Evolutionary conservation across 2,797 vertebrate species (phyloP), one percentile per base, ranked within the genome.

Genomic region (Karalla daura): DNA sequence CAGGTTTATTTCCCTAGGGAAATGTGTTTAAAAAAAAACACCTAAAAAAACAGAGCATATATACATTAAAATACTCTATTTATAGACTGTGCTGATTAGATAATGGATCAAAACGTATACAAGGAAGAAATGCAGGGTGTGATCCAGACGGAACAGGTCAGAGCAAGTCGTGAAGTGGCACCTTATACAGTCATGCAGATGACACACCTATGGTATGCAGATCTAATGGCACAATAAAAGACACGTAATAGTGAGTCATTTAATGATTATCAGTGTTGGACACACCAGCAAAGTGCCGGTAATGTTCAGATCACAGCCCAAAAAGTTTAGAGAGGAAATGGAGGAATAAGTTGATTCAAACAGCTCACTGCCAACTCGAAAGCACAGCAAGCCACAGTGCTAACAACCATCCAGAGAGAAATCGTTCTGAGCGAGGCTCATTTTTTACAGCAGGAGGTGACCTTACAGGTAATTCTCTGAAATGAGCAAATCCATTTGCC

Each of bases 401-500:
- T 53, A 55, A 53, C 11, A 28, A 15, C n/a, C 9, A 10, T 23
- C 45, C n/a, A 52, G 14, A 51, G 30, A 52, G 15, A 43, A 7
- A 14, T 39, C 28, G 63, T 56, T 66, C 18, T 66, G 53, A 51
- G 13, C 32, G 7, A 51, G n/a, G 35, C 28, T 36, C 18, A 12
- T 45, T 30, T 36, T 70, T 50, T 35, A 46, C 27, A 28, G 27
- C 41, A 50, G 40, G 1, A n/a, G 20, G 5, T 43, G 50, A 79
- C 61, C 27, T 63, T 20, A 62, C 45, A 1, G 1, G n/a, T 8
- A 55, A 64, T 63, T 74, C 23, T 54, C 14, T 75, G 32, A 45
- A 65, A 63, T 78, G 36, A 46, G 53, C 36, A 58, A 41, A 66
- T 15, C 4, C 33, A 59, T 60, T 49, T 47, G 23, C 60, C 15